Conservation (phyloP, 2,888 invertebrate genomes). For the Drosophila limbata region DNA sequence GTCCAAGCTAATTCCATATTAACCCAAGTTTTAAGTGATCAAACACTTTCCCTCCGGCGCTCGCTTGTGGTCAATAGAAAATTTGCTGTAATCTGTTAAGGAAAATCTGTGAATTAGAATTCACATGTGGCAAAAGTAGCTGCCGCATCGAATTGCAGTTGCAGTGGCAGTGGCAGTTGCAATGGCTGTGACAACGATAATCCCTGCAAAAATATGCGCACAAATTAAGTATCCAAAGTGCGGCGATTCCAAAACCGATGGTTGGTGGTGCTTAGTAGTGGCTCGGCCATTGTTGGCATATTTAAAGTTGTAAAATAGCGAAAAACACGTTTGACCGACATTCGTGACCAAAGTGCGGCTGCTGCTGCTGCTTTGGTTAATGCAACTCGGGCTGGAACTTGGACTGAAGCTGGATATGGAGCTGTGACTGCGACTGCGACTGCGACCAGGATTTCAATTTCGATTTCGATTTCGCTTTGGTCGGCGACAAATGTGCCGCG, state of each 20-base stretch:
- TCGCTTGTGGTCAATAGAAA: slow-evolving; percentile 24
- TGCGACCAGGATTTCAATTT: slow-evolving; percentile 72
- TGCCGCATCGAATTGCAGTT: slow-evolving; percentile 50
- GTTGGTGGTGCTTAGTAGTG: slow-evolving; percentile 14
- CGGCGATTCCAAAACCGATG: slow-evolving; percentile 35
- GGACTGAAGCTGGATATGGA: slow-evolving; percentile 21
- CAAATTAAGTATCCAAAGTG: slow-evolving; percentile 74
- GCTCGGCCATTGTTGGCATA: slow-evolving; percentile 76
- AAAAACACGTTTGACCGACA: slow-evolving; percentile 81
- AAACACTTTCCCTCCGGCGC: slow-evolving; percentile 41
- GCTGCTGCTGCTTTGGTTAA: slow-evolving; percentile 50
- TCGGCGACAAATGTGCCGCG: slow-evolving; percentile 72
- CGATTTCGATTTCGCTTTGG: slow-evolving; percentile 69
- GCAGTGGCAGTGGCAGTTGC: slow-evolving; percentile 8
- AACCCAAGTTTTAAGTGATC: slow-evolving; percentile 31
- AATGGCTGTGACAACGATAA: slow-evolving; percentile 68
- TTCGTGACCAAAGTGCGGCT: slow-evolving; percentile 75
- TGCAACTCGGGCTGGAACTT: slow-evolving; percentile 21
- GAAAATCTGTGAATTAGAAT: slow-evolving; percentile 58
- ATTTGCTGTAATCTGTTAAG: slow-evolving; percentile 35
- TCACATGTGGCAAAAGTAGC: slow-evolving; percentile 47
- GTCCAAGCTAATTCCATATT: slow-evolving; percentile 50
- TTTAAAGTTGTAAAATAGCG: slow-evolving; percentile 81
- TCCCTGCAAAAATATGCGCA: slow-evolving; percentile 79
- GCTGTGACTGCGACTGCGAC: slow-evolving; percentile 7